Conservation (phyloP, 1,140 invertebrate species). For the Drosophila pandora region DNA sequence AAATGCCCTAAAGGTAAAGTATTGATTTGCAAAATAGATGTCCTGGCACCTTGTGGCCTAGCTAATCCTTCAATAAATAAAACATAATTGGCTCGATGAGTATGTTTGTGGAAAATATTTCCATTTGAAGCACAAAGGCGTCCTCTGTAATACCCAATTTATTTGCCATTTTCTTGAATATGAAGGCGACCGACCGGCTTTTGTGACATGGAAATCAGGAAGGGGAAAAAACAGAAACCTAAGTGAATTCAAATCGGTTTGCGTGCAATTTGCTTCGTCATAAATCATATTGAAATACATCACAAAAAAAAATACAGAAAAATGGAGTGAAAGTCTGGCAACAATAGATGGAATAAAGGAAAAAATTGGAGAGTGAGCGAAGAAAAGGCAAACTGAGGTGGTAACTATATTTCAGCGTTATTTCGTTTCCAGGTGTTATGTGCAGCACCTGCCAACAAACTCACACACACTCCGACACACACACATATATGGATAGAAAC, state of each 20-base stretch:
- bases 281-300: slow-evolving; percentile 76
- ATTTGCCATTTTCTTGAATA: not conserved
- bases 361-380: slow-evolving; percentile 8
- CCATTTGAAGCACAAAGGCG: slow-evolving; percentile 2
- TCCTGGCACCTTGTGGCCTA: not conserved
- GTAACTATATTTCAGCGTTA: slow-evolving; percentile 62
- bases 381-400: slow-evolving; percentile 28
- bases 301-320: slow-evolving; percentile 33
- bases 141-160: not conserved
- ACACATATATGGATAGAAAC: slow-evolving; percentile 1
- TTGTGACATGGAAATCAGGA: slow-evolving; percentile 24
- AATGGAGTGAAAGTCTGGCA: not conserved
- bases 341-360: slow-evolving; percentile 31
- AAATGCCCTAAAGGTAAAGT: not conserved
- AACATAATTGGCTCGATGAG: slow-evolving; percentile 7
- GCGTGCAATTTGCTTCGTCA: slow-evolving; percentile 74
- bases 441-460: slow-evolving; percentile 55
- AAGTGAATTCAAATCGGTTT: slow-evolving; percentile 59
- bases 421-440: slow-evolving; percentile 48
- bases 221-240: slow-evolving; percentile 16
- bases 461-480: not conserved
- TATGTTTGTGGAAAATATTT: slow-evolving; percentile 1
- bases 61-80: slow-evolving; percentile 6
- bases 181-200: not conserved
- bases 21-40: not conserved